phyloP scores from a whole-genome alignment of 2,888 invertebrate genomes.

The Sinelater perroti region DNA sequence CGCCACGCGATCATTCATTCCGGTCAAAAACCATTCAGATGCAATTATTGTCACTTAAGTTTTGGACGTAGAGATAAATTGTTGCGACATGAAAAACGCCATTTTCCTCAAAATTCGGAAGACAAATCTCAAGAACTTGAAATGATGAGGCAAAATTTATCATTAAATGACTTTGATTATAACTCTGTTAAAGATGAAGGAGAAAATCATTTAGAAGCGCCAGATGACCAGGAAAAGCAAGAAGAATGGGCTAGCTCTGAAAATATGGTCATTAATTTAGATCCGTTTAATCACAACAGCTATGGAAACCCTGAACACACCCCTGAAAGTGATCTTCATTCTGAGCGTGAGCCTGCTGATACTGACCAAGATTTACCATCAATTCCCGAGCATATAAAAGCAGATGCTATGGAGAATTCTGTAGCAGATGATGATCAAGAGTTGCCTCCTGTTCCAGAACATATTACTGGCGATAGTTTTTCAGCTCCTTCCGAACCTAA shows the following conservation, averaged over 20 bases:
- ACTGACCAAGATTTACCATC: constrained; percentile 59
- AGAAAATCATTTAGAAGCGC: constrained; percentile 23
- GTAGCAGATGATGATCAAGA: constrained; percentile 6
- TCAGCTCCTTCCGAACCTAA: constrained; percentile 25
- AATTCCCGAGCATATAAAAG: constrained; percentile 63
- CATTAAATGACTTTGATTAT: constrained; percentile 48
- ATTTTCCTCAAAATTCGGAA: constrained; percentile 61
- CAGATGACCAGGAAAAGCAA: constrained; percentile 43
- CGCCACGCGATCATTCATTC: constrained; percentile 74
- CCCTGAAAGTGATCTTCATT: constrained; percentile 41
- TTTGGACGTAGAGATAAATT: constrained; percentile 77
- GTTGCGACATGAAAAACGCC: constrained; percentile 71
- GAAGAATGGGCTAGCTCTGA: constrained; percentile 57
- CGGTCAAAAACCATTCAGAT: constrained; percentile 72
- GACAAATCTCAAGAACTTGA: constrained; percentile 54
- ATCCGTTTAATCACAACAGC: constrained; percentile 65
- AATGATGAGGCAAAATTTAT: constrained; percentile 52
- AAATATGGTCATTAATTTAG: constrained; percentile 68
- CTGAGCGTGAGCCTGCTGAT: constrained; percentile 22
- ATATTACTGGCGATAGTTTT: constrained; percentile 53
- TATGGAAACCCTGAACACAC: constrained; percentile 46
- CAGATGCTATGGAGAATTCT: constrained; percentile 23
- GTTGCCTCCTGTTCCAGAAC: constrained; percentile 50
- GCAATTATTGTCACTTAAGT: constrained; percentile 71
- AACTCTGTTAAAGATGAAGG: constrained; percentile 34